These are phyloP conservation scores for Pocillopora damicornis DNA, from an alignment of 64 coral and sea anemone genomes.

Conservation along the genomic window DNA sequence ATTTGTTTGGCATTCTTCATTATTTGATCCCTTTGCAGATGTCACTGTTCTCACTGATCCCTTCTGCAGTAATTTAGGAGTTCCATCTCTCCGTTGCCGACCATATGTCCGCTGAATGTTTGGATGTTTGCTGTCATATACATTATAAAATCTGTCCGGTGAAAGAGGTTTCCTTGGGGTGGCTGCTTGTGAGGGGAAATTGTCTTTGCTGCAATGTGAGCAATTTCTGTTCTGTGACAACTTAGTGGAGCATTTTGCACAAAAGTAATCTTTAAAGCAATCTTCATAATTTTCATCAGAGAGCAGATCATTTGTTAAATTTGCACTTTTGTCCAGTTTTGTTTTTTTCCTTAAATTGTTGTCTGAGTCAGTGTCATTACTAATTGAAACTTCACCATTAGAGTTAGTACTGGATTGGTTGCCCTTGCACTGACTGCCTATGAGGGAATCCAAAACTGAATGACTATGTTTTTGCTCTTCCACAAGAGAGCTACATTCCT, in stretches of 20 bases:
- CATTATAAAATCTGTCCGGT: slow-evolving; percentile 25
- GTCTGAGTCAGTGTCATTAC: neutral
- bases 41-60: neutral
- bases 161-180: slow-evolving; percentile 26
- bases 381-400: neutral
- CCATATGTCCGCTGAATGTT: neutral
- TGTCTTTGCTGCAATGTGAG: neutral
- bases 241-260: neutral
- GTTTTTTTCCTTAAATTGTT: neutral
- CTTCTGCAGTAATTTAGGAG: neutral
- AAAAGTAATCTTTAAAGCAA: neutral
- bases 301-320: neutral
- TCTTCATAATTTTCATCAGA: slow-evolving; percentile 25
- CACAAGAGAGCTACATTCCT: neutral
- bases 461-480: neutral
- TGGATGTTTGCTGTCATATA: neutral
- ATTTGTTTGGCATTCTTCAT: neutral
- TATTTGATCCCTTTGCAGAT: neutral
- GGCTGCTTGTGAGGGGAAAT: slow-evolving; percentile 30
- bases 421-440: too few species aligned
- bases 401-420: too few species aligned
- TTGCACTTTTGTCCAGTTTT: neutral
- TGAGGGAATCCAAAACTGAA: neutral
- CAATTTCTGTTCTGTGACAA: slow-evolving; percentile 2
- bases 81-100: neutral